A percentile compares a stretch with the other conserved stretches of the same genome.
These are phyloP conservation scores for Trachops cirrhosus DNA, from an alignment of 2,797 vertebrate genomes.

Conservation along the genomic window DNA sequence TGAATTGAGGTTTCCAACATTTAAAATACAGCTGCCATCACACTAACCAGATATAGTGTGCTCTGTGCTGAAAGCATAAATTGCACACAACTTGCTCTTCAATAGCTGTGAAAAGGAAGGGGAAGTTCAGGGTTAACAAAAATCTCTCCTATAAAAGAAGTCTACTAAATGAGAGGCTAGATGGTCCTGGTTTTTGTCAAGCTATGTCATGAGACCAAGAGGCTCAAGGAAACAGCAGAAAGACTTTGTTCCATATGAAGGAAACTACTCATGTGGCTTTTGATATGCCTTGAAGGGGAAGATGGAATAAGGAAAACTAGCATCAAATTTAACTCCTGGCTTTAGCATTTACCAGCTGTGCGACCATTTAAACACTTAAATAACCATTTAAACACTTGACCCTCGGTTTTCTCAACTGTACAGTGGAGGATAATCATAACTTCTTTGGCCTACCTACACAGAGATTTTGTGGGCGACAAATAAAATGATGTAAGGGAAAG, in stretches of 20 bases:
- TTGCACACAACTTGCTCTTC: neutral
- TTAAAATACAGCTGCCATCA: constrained; percentile 33
- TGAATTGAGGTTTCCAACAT: constrained; percentile 2
- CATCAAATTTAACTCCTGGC: neutral
- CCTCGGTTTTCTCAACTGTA: constrained; percentile 27
- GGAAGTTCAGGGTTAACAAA: neutral
- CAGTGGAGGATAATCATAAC: neutral
- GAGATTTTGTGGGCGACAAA: constrained; percentile 22
- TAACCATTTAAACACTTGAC: constrained; percentile 63
- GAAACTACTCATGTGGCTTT: constrained; percentile 14
- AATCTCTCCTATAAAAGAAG: neutral
- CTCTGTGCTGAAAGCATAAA: constrained; percentile 16
- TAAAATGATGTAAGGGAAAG: neutral
- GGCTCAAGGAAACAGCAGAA: constrained; percentile 3
- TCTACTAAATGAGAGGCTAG: neutral
- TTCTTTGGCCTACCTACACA: neutral
- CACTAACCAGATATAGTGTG: constrained; percentile 24
- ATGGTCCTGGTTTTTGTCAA: constrained; percentile 42
- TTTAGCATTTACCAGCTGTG: constrained; percentile 50
- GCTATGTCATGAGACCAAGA: neutral
- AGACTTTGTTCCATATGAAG: constrained; percentile 26
- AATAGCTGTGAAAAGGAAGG: constrained; percentile 38
- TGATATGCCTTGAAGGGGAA: neutral
- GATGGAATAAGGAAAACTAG: neutral
- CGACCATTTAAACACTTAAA: constrained; percentile 53